phyloP scores from a whole-genome alignment of 92 coral and sea anemone species.

The Palythoa caribaeorum region DNA sequence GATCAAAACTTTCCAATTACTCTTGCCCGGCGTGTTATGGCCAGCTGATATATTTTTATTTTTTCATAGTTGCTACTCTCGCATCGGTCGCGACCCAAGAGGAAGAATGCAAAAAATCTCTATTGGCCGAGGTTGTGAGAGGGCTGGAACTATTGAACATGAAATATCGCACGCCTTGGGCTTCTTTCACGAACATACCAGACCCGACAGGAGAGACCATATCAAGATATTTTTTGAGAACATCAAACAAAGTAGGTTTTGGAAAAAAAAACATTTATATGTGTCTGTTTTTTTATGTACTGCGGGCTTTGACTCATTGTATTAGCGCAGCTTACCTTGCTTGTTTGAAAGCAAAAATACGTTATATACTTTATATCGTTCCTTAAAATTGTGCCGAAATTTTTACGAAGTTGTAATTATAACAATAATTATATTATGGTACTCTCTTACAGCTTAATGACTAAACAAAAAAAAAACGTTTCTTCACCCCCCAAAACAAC shows the following conservation, averaged over 20 bases:
- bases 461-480: no score
- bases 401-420: no score
- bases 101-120: constrained; percentile 68
- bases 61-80: constrained; percentile 74
- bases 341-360: no score
- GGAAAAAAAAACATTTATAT: neutral
- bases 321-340: no score
- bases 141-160: constrained; percentile 81
- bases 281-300: neutral
- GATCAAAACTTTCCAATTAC: neutral
- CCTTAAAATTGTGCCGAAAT: no score
- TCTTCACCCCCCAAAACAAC: no score
- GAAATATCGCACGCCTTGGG: constrained; percentile 89
- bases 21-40: neutral
- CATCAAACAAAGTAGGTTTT: constrained; percentile 61
- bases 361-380: no score
- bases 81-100: constrained; percentile 75
- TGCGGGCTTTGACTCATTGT: no score
- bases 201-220: constrained; percentile 77
- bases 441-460: no score
- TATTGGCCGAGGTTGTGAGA: constrained; percentile 76
- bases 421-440: no score
- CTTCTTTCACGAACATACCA: constrained; percentile 87
- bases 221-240: constrained; percentile 68
- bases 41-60: neutral